phyloP scores from a whole-genome alignment of 2,113 vertebrate species.

The Tragelaphus imberbis region DNA sequence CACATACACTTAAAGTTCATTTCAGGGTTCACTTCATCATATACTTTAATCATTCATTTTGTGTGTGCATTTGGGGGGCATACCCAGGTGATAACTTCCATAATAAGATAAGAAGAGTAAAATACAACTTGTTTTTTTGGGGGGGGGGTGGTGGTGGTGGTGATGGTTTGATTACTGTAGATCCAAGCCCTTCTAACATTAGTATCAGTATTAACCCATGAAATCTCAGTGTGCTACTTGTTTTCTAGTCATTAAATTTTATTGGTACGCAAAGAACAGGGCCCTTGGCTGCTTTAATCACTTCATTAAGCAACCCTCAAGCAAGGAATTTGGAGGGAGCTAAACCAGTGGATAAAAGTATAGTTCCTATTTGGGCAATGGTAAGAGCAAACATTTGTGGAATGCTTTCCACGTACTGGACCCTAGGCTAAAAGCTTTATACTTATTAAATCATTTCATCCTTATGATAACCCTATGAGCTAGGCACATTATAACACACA shows the following conservation, averaged over 20 bases:
- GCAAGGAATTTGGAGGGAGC: neutral
- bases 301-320: neutral
- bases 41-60: neutral
- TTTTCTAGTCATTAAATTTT: neutral
- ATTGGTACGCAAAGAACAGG: neutral
- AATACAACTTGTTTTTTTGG: neutral
- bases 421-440: neutral
- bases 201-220: neutral
- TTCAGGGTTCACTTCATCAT: neutral
- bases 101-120: neutral
- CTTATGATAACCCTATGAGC: neutral
- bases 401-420: neutral
- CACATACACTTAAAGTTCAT: neutral
- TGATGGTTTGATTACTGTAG: neutral
- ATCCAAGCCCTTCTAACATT: neutral
- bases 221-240: neutral
- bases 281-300: neutral
- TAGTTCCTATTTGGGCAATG: neutral
- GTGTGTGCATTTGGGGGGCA: neutral
- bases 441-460: neutral
- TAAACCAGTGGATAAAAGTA: neutral
- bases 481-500: neutral
- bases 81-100: neutral
- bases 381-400: neutral
- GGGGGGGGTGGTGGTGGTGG: rapidly evolving